Evolutionary conservation across 1,140 invertebrate genomes (phyloP).

Genomic region (Scylla paramamosain): DNA sequence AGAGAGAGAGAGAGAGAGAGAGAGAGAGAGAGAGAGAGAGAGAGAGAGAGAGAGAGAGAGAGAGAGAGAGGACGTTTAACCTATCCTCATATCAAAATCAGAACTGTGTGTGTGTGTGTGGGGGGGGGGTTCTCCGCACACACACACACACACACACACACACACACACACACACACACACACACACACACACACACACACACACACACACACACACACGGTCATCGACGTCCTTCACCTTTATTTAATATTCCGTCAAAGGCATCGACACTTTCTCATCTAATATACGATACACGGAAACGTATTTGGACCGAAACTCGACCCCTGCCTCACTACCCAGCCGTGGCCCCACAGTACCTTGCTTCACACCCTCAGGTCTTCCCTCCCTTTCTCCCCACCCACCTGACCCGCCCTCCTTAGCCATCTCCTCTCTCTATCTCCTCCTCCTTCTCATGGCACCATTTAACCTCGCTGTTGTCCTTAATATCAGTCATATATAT

Average conservation of each 20-base stretch:
- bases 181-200: slow-evolving; percentile 18
- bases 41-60: background rate
- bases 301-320: background rate
- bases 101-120: too few species aligned
- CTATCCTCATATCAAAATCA: too few species aligned
- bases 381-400: background rate
- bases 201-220: slow-evolving; percentile 19
- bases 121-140: too few species aligned
- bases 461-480: too few species aligned
- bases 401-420: background rate
- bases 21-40: background rate
- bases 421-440: background rate
- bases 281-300: background rate
- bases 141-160: slow-evolving; percentile 18
- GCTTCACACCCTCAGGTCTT: background rate
- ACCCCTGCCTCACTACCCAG: background rate
- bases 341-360: background rate
- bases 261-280: background rate
- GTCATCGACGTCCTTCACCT: background rate
- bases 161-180: background rate
- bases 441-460: background rate
- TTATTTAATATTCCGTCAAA: background rate
- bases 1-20: background rate
- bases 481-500: too few species aligned
- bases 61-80: background rate